phyloP scores from a whole-genome alignment of 2,113 vertebrate species.

The Orthonyx spaldingii region DNA sequence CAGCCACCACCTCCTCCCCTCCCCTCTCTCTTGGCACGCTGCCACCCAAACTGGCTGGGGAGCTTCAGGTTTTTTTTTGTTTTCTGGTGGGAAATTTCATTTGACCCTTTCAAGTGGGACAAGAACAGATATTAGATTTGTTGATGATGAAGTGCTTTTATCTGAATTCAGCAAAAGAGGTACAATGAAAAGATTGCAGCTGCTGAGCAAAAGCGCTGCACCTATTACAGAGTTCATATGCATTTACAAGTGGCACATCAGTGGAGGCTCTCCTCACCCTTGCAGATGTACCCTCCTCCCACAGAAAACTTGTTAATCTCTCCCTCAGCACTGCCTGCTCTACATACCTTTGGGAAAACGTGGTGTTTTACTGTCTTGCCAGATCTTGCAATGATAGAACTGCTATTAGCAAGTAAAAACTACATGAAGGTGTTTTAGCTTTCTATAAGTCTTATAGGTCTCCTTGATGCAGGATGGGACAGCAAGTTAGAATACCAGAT shows the following conservation, averaged over 20 bases:
- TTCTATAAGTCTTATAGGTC: not conserved
- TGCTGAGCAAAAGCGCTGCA: not conserved
- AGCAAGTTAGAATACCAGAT: not conserved
- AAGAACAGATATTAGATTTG: constrained; percentile 53
- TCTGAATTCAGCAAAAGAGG: constrained; percentile 33
- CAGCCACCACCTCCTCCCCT: not conserved
- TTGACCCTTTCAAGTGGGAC: constrained; percentile 55
- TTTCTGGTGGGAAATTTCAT: constrained; percentile 53
- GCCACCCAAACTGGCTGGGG: not conserved
- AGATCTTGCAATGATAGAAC: constrained; percentile 13
- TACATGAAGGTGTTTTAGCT: not conserved
- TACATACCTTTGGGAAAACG: constrained; percentile 45
- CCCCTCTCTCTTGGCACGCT: not conserved
- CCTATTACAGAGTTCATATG: constrained; percentile 37
- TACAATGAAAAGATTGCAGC: constrained; percentile 50
- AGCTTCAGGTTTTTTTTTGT: not conserved
- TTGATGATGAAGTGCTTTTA: constrained; percentile 45
- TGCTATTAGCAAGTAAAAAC: not conserved
- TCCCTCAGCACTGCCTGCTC: constrained; percentile 34
- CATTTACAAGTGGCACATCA: constrained; percentile 58
- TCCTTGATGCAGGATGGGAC: not conserved
- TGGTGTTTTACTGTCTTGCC: constrained; percentile 45
- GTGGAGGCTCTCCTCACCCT: constrained; percentile 28
- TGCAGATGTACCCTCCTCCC: not conserved
- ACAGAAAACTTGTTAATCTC: constrained; percentile 45